Base-by-base conservation (phyloP, 2,113 vertebrate genomes). In the Aix galericulata region DNA sequence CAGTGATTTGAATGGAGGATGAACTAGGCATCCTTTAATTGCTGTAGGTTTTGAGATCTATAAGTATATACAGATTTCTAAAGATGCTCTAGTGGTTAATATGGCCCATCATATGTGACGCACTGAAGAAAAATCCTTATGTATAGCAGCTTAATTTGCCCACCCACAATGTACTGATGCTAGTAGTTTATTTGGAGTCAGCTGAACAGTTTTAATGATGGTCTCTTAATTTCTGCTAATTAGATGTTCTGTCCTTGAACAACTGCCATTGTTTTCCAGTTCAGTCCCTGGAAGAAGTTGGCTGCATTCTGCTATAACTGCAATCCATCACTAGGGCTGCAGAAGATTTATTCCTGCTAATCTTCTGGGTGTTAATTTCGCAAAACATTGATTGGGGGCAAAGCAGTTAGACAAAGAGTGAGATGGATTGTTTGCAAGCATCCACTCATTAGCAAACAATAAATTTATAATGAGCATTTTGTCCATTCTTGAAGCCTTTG, bases 271-370 rank as follows among this genome's bases (percentile, higher is more conserved):
- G 31, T 88, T 96, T 86, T 75, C 27, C 59, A 74, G 50, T 36
- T 59, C n/a, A 55, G n/a, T 55, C 38, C 31, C 11, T 89, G 60
- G 25, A 71, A 87, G 42, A 83, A 89, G 22, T 5, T 73, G 40
- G 3, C 50, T 77, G 59, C 1, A 0, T 88, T 72, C 29, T 93
- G 12, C n/a, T 72, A 46, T 52, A 86, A 55, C 8, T 77, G 48
- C 82, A 94, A 86, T 88, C 50, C 15, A 52, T 85, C 59, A 59
- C n/a, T 79, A 25, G 36, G 50, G 25, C 63, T 88, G 66, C 59
- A 67, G 64, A 80, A 89, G 62, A 55, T 87, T 93, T 92, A 87
- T 92, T 87, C 50, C 44, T 76, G 18, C 75, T 95, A 74, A 55
- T 87, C 31, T 80, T 89, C 59, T 89, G 29, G 55, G 36, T 69